Evolutionary conservation across 1,140 invertebrate genomes (phyloP).

Genomic region (Camponotus vicinus): DNA sequence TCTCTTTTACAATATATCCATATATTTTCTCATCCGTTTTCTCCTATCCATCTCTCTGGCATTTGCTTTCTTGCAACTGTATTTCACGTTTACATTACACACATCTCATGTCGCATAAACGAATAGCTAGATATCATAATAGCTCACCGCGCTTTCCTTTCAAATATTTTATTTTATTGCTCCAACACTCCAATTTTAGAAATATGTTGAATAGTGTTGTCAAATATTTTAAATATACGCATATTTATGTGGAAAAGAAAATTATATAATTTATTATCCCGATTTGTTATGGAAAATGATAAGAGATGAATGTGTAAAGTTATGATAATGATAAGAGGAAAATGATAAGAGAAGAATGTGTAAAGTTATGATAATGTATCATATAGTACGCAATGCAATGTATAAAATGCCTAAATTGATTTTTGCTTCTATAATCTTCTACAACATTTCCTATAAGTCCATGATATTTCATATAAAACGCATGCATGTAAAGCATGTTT

Average conservation of each 20-base stretch:
- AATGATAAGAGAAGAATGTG: neutral
- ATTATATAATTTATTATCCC: slow-evolving; percentile 23
- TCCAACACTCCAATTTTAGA: neutral
- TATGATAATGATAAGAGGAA: neutral
- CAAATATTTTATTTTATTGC: slow-evolving; percentile 57
- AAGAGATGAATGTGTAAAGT: neutral
- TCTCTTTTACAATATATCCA: slow-evolving; percentile 49
- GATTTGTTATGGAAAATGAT: neutral
- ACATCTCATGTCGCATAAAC: slow-evolving; percentile 33
- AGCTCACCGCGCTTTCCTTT: slow-evolving; percentile 57
- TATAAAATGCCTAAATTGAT: neutral
- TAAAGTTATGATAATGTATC: neutral
- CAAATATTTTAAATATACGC: slow-evolving; percentile 6
- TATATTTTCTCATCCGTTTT: slow-evolving; percentile 50
- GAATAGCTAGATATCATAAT: slow-evolving; percentile 38
- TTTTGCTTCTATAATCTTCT: neutral
- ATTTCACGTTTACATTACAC: slow-evolving; percentile 46
- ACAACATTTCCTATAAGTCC: neutral
- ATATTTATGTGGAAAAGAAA: neutral
- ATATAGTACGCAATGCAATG: neutral
- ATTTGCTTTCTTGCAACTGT: slow-evolving; percentile 34
- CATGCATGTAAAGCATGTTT: neutral
- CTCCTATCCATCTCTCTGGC: slow-evolving; percentile 49
- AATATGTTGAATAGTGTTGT: neutral
- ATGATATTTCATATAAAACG: neutral